Evolutionary conservation across 2,888 invertebrate genomes (phyloP), one percentile per base, ranked within the genome.

Genomic region (Drosophila longiperda): DNA sequence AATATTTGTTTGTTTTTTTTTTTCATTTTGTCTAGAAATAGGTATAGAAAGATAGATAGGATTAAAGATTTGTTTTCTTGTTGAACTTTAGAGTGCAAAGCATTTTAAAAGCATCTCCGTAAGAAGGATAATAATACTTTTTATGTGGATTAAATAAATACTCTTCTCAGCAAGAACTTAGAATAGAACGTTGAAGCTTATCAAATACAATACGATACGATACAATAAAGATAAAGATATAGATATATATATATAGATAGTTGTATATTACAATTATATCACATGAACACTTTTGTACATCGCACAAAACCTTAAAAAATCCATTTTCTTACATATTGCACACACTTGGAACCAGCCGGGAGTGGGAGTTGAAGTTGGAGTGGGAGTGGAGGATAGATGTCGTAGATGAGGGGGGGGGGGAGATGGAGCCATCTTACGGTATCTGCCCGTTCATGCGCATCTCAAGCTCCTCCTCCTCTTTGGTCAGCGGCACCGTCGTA

Each of bases 401-500:
- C n/a, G n/a, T 4, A 40, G 40, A 40, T 40, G 6, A 9, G 34
- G 1, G 1, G n/a, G 42, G 32, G 5, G n/a, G n/a, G n/a, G n/a
- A 6, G 15, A 38, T 15, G 45, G 45, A 11, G 36, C 48, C 34
- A 23, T 71, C 80, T 82, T 92, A 92, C 50, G 93, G 92, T 77
- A 91, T 92, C 75, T 93, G 93, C 0, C 93, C 93, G 78, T 93
- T 93, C 93, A 93, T 93, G 78, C 93, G 91, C 93, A 93, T 95
- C 87, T 95, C 94, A 50, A 95, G 93, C 87, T 96, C 96, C 82
- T 96, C 96, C 79, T 96, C 96, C 73, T 96, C 96, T 89, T 96
- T 95, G 78, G 96, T 96, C 52, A 96, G 92, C 1, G 96, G 96
- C 64, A 96, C 95, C 53, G 96, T 96, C 71, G 96, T 95, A 91